These are phyloP conservation scores for Scophthalmus maximus DNA, from an alignment of 2,113 vertebrate species.

Conservation along the genomic window DNA sequence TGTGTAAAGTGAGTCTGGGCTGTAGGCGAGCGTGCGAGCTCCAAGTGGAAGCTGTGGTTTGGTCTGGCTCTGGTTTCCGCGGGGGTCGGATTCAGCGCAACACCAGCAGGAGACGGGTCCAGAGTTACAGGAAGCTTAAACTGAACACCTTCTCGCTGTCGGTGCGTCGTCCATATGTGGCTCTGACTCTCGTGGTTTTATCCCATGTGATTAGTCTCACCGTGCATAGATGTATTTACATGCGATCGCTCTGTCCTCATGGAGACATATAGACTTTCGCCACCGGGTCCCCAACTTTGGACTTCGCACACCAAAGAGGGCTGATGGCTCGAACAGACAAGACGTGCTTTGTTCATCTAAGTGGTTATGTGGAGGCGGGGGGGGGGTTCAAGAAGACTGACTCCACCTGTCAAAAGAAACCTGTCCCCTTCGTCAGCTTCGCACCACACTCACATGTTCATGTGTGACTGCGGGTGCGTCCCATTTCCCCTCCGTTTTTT, in stretches of 20 bases:
- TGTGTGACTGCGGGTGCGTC: no score
- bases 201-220: conserved; percentile 69
- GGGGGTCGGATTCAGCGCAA: conserved; percentile 48
- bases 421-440: conserved; percentile 32
- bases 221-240: conserved; percentile 60
- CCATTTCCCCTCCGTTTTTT: not conserved
- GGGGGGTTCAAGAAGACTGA: conserved; percentile 1
- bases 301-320: conserved; percentile 35
- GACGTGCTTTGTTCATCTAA: conserved; percentile 60
- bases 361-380: conserved; percentile 35
- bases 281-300: conserved; percentile 29
- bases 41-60: conserved; percentile 68
- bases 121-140: conserved; percentile 68
- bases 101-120: conserved; percentile 57
- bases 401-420: conserved; percentile 71
- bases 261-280: conserved; percentile 41
- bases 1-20: conserved; percentile 37
- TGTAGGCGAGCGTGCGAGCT: conserved; percentile 18
- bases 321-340: conserved; percentile 72
- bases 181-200: conserved; percentile 58
- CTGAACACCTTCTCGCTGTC: conserved; percentile 63
- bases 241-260: conserved; percentile 60
- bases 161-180: conserved; percentile 48
- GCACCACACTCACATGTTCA: conserved; percentile 29
- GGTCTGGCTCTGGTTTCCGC: conserved; percentile 69